Evolutionary conservation across 2,888 invertebrate genomes (phyloP), one percentile per base, ranked within the genome.

Genomic region (Agriopis leucophaearia): DNA sequence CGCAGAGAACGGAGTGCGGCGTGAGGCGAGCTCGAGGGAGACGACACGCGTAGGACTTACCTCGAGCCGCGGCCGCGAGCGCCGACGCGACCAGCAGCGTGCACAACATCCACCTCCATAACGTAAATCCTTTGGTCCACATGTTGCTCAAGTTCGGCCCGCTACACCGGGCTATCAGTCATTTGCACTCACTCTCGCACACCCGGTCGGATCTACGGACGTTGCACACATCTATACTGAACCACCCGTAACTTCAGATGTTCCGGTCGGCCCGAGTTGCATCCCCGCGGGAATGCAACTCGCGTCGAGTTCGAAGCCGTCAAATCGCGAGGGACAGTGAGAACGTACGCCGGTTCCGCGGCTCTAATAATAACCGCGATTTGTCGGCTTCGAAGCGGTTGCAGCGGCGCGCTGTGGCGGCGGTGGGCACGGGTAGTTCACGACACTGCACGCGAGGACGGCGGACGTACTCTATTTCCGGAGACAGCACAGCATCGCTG

Each of bases 401-500:
- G 83, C 82, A 82, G 79, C 79, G 78, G 67, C 81, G 82, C 82
- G 83, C 82, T 82, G 79, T 79, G 78, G 67, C 81, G 82, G 79
- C 79, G 78, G 68, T 58, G 65, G 42, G 55, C 27, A 66, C 75
- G 79, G 79, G 78, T 80, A 81, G 85, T 82, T 76, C 86, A 85
- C 88, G 87, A 83, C 81, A 86, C 84, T 85, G 83, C 85, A 87
- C 86, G 85, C 78, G 81, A 76, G 82, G 80, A 76, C 80, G 80
- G 81, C 84, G 83, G 76, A 85, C 90, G 90, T 91, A 94, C 94
- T 94, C 92, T 94, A 94, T 94, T 92, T 92, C 91, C 92, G 93
- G 94, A 94, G 94, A 94, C 94, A 94, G 94, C 92, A 91, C 91
- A 90, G 94, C 94, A 94, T 94, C 92, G 94, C 94, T 93, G 94